Evolutionary conservation across 2,113 vertebrate species (phyloP), one percentile per base, ranked within the genome.

Genomic region (Rhineura floridana): DNA sequence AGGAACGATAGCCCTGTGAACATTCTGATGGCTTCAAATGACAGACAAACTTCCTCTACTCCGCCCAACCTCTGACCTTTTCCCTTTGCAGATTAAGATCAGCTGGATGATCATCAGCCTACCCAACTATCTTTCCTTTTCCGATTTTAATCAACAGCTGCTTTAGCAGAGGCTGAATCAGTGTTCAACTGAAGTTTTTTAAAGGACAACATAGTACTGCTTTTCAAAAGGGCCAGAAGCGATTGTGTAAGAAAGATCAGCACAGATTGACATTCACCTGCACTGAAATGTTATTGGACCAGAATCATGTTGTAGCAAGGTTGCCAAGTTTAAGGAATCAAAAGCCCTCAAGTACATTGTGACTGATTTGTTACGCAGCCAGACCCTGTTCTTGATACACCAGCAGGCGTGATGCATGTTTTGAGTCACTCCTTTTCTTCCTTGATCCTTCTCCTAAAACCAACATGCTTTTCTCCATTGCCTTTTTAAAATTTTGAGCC

Each of bases 41-140:
- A 77, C 52, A 82, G 30, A 21, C 15, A 88, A 48, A 83, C 33
- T 88, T 83, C 87, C 81, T 77, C 72, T n/a, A 9, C 46, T n/a
- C 62, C 12, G 42, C 81, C 15, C 81, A 67, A 83, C 59, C 72
- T 67, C 72, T 88, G 87, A 88, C 80, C 76, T 89, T 81, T 82
- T 90, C 62, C 9, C 84, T 84, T 30, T 52, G 33, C 59, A 89
- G 84, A 93, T 87, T 83, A 91, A 72, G 91, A 50, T 23, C 78
- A 77, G 55, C 89, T 86, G 80, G 84, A n/a, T 36, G 84, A 39
- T 39, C n/a, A n/a, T n/a, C 52, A 15, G 70, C 50, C 36, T 39
- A 81, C 65, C 2, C 84, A 86, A n/a, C 30, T 42, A 7, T 19
- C 52, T 44, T 25, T 75, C 48, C 21, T 77, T 82, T 52, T 9